Evolutionary conservation across 2,797 vertebrate species (phyloP).

Genomic region (Alca torda): DNA sequence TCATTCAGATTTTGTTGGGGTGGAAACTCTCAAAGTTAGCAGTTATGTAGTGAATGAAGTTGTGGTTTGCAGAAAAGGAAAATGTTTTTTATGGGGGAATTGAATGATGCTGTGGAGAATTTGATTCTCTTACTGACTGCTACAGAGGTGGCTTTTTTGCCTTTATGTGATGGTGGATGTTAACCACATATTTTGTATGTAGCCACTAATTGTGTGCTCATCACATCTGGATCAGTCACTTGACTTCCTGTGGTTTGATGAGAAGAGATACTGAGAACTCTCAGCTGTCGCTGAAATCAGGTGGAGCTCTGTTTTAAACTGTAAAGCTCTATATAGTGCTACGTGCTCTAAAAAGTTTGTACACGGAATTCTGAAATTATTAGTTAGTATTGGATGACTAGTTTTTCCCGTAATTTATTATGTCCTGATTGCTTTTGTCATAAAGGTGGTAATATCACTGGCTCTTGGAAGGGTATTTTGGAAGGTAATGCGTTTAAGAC

Average conservation of each 20-base stretch:
- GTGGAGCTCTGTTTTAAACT: not conserved
- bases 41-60: not conserved
- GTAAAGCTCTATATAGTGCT: not conserved
- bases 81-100: not conserved
- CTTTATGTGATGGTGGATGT: not conserved
- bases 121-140: not conserved
- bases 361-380: not conserved
- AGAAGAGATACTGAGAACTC: not conserved
- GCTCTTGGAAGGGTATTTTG: not conserved
- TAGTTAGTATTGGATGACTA: not conserved
- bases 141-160: not conserved
- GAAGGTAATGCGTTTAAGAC: not conserved
- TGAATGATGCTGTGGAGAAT: not conserved
- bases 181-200: not conserved
- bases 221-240: not conserved
- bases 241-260: conserved; percentile 23
- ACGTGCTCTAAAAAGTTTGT: not conserved
- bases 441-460: not conserved
- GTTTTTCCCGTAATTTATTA: not conserved
- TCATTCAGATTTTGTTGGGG: not conserved
- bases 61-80: not conserved
- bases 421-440: not conserved
- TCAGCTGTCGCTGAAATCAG: not conserved
- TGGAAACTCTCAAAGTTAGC: not conserved
- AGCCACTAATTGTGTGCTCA: not conserved